These are phyloP conservation scores for Ondatra zibethicus DNA, from an alignment of 2,113 vertebrate genomes.

Conservation along the genomic window DNA sequence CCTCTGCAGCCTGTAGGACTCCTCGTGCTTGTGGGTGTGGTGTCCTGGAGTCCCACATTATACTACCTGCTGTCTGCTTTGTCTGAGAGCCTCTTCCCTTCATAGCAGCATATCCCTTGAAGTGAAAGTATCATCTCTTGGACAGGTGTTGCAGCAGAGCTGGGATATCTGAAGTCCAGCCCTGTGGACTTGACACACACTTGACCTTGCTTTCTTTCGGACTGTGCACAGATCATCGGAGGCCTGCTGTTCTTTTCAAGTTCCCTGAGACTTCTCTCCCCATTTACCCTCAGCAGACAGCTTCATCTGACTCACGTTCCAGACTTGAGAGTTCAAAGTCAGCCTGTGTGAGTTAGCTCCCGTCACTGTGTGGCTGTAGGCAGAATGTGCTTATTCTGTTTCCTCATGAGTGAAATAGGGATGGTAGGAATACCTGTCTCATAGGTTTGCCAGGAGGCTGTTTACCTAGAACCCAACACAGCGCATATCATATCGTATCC, in stretches of 20 bases:
- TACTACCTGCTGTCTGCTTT: not conserved
- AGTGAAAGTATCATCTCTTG: not conserved
- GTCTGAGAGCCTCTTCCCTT: not conserved
- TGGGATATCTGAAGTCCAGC: not conserved
- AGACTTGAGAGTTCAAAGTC: not conserved
- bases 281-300: not conserved
- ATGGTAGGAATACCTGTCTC: not conserved
- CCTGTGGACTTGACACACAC: not conserved
- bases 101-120: not conserved
- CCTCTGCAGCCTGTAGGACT: not conserved
- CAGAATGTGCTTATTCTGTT: not conserved
- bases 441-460: not conserved
- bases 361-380: not conserved
- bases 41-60: not conserved
- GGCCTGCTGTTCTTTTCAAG: constrained; percentile 8
- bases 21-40: not conserved
- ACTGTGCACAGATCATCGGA: not conserved
- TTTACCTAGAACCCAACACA: not conserved
- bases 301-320: not conserved
- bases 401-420: not conserved
- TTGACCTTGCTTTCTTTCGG: not conserved
- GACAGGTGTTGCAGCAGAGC: not conserved
- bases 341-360: not conserved
- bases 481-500: not conserved
- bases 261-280: not conserved